Conservation (phyloP, 37 sponge, comb jelly and placozoan genomes). For the Crambe crambe region DNA sequence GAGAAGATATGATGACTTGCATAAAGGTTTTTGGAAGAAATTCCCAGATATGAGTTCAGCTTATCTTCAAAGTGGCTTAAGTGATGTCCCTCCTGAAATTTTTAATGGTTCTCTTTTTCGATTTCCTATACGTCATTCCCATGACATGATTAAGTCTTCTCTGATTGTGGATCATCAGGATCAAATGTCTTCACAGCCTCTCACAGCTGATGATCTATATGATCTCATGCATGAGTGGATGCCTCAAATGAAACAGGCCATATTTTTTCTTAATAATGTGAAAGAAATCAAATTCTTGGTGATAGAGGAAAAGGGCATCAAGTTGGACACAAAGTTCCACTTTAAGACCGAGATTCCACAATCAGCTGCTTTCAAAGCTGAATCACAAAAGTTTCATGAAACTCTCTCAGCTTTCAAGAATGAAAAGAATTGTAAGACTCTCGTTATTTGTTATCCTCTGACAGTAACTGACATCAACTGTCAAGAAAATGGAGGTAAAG, state of each 20-base stretch:
- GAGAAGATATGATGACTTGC: slow-evolving; percentile 27
- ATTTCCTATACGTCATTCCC: slow-evolving; percentile 57
- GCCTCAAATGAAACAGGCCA: slow-evolving; percentile 35
- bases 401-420: slow-evolving; percentile 6
- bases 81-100: slow-evolving; percentile 22
- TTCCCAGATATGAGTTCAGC: slow-evolving; percentile 54
- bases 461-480: not conserved
- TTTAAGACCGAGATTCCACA: not conserved
- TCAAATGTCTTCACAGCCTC: not conserved
- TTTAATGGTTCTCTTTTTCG: slow-evolving; percentile 65
- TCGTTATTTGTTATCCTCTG: slow-evolving; percentile 11
- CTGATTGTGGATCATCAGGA: slow-evolving; percentile 12
- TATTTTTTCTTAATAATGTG: slow-evolving; percentile 19
- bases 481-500: not conserved
- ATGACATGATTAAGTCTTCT: slow-evolving; percentile 17
- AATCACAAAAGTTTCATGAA: not conserved
- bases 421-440: not conserved
- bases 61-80: slow-evolving; percentile 24
- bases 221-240: slow-evolving; percentile 23
- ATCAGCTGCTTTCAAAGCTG: not conserved
- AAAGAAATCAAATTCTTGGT: not conserved
- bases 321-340: not conserved
- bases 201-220: slow-evolving; percentile 17
- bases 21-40: slow-evolving; percentile 37
- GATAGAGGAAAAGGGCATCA: not conserved